A percentile compares a stretch with the other conserved stretches of the same genome.
Evolutionary conservation across 2,797 vertebrate species (phyloP).

Genomic region (Hippocampus kuda): DNA sequence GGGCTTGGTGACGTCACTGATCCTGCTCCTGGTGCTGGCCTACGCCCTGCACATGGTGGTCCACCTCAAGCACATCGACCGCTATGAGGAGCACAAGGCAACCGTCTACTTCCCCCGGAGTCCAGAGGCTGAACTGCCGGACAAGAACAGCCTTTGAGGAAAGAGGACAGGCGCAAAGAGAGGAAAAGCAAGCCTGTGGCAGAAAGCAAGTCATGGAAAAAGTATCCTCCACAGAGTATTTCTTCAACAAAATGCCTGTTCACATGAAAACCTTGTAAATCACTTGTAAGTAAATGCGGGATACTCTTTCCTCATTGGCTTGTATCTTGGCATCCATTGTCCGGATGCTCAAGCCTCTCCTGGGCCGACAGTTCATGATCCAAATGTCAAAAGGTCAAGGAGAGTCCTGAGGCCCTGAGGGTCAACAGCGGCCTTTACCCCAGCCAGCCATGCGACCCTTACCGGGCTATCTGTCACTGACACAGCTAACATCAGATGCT

Average conservation of each 20-base stretch:
- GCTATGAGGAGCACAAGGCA: constrained; percentile 80
- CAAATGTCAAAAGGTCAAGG: constrained; percentile 47
- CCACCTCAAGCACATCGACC: constrained; percentile 84
- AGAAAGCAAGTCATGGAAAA: constrained; percentile 50
- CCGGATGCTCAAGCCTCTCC: constrained; percentile 53
- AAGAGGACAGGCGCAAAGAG: constrained; percentile 25
- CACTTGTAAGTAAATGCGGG: constrained; percentile 53
- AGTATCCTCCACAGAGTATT: constrained; percentile 55
- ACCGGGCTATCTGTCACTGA: constrained; percentile 53
- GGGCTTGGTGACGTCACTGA: constrained; percentile 79
- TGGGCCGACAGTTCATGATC: constrained; percentile 39
- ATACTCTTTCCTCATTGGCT: constrained; percentile 60
- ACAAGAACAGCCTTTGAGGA: constrained; percentile 75
- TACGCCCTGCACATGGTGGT: constrained; percentile 88
- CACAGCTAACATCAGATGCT: constrained; percentile 56
- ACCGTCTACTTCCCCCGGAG: constrained; percentile 76
- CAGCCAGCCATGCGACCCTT: constrained; percentile 58
- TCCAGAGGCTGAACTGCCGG: constrained; percentile 69
- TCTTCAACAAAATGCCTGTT: constrained; percentile 57
- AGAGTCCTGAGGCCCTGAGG: constrained; percentile 48
- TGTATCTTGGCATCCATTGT: constrained; percentile 50
- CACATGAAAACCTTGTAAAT: constrained; percentile 53
- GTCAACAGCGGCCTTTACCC: constrained; percentile 58
- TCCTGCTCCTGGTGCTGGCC: constrained; percentile 84
- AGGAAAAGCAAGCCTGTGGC: constrained; percentile 39